Percentiles rank a stretch among this genome's conserved stretches.
Conservation (phyloP, 2,797 vertebrate species). For the Nyctalus aviator region DNA sequence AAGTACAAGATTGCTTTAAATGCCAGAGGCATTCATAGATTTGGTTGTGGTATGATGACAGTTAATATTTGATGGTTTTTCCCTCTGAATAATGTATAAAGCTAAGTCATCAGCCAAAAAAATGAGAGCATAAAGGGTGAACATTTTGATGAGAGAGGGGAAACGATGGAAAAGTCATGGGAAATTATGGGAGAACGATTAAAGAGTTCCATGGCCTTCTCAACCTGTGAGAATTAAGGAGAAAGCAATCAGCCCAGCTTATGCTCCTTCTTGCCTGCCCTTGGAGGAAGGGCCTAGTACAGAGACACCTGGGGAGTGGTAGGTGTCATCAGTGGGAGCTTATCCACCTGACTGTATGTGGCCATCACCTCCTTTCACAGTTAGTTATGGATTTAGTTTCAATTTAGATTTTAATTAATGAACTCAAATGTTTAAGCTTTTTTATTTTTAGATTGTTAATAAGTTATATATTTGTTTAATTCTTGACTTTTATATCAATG, state of each 20-base stretch:
- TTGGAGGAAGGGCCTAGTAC: not conserved
- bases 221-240: not conserved
- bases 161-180: not conserved
- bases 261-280: not conserved
- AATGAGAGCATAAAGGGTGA: not conserved
- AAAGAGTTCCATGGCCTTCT: not conserved
- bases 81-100: not conserved
- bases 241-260: no score
- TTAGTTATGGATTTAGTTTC: not conserved
- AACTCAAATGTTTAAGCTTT: not conserved
- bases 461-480: not conserved
- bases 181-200: not conserved
- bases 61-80: not conserved
- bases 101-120: not conserved
- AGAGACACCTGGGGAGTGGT: not conserved
- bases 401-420: conserved; percentile 23
- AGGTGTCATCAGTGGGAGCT: not conserved
- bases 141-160: not conserved
- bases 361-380: not conserved
- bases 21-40: not conserved
- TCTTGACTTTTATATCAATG: not conserved
- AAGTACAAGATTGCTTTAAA: not conserved
- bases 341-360: not conserved
- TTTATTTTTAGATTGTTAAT: not conserved
- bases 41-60: not conserved